phyloP scores from a whole-genome alignment of 2,113 vertebrate species.

The Sceloporus undulatus region DNA sequence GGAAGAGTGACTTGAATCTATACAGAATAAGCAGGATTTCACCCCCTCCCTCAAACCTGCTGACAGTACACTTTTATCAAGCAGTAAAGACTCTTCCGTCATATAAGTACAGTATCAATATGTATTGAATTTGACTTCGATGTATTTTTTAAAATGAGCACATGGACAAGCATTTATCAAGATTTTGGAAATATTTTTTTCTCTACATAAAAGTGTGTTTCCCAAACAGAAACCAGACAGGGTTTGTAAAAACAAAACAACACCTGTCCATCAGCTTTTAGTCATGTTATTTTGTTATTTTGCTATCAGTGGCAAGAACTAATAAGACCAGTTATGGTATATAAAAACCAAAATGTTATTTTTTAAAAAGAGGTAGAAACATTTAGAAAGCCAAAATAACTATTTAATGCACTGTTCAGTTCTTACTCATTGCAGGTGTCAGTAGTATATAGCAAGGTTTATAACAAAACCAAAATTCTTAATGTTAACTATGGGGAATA shows the following conservation, averaged over 20 bases:
- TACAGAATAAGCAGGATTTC: no score
- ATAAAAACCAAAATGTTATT: slow-evolving; percentile 64
- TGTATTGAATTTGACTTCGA: not conserved
- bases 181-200: not conserved
- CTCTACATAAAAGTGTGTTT: not conserved
- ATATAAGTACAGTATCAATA: not conserved
- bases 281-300: slow-evolving; percentile 19
- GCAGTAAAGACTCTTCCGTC: not conserved
- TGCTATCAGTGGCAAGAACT: slow-evolving; percentile 33
- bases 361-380: not conserved
- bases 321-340: slow-evolving; percentile 44
- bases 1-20: no score
- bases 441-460: not conserved
- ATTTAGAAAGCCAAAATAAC: slow-evolving; percentile 21
- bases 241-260: no score
- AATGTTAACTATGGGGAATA: slow-evolving; percentile 29
- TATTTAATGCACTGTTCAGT: slow-evolving; percentile 18
- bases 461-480: slow-evolving; percentile 11
- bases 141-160: slow-evolving; percentile 4
- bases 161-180: not conserved
- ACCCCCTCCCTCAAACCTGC: not conserved
- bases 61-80: slow-evolving; percentile 1
- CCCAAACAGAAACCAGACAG: not conserved
- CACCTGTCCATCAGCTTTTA: not conserved
- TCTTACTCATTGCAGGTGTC: slow-evolving; percentile 24